A percentile compares a stretch with the other conserved stretches of the same genome.
Conservation (phyloP, 1,140 invertebrate genomes). For the Oedothorax gibbosus region DNA sequence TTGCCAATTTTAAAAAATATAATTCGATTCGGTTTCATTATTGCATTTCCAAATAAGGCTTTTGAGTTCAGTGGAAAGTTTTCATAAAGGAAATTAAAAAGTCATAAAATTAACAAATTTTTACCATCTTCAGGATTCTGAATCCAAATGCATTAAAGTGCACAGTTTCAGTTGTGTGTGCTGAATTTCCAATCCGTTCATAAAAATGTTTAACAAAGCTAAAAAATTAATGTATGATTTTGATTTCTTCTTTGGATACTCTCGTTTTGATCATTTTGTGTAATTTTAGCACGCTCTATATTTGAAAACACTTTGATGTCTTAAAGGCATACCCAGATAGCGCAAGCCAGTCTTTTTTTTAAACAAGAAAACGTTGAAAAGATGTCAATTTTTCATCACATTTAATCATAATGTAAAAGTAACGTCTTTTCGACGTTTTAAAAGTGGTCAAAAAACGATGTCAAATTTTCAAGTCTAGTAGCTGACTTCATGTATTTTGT, state of each 20-base stretch:
- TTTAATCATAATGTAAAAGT: no score
- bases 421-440: no score
- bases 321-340: neutral
- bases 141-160: slow-evolving; percentile 1
- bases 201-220: neutral
- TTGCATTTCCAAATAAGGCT: no score
- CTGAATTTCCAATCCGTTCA: slow-evolving; percentile 10
- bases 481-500: neutral
- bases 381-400: no score
- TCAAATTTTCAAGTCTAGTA: no score
- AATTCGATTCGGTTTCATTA: no score
- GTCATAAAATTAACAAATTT: no score
- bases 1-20: no score
- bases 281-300: neutral
- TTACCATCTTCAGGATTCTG: neutral
- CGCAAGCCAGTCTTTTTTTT: neutral
- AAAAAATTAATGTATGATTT: slow-evolving; percentile 11
- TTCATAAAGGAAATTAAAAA: no score
- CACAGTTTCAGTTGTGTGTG: slow-evolving; percentile 4
- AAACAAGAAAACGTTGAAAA: no score
- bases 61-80: no score
- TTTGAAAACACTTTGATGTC: slow-evolving; percentile 37
- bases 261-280: neutral
- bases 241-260: neutral
- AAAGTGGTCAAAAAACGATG: no score